Percentiles rank a stretch among this genome's conserved stretches.
phyloP scores from a whole-genome alignment of 2,888 invertebrate species.

The Epiblema foenella region DNA sequence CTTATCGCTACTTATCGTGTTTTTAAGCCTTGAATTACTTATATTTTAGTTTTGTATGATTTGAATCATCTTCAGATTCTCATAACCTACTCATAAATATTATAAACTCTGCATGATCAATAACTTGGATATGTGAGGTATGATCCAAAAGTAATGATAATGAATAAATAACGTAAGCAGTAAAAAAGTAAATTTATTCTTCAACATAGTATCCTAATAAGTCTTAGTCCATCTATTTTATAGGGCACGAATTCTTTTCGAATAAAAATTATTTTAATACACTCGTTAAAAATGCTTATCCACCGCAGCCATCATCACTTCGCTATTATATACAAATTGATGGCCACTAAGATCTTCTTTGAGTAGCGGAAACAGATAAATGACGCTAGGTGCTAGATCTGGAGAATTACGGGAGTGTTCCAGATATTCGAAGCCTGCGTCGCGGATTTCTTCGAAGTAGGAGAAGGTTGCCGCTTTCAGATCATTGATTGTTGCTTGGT shows the following conservation, averaged over 20 bases:
- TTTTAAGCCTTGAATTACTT: slow-evolving; percentile 22
- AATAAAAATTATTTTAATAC: too few species aligned
- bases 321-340: neutral
- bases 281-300: neutral
- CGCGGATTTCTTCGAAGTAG: neutral
- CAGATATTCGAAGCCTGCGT: slow-evolving; percentile 7
- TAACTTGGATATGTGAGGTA: too few species aligned
- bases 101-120: too few species aligned
- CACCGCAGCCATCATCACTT: neutral
- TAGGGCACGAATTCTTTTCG: too few species aligned
- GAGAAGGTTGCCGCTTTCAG: too few species aligned
- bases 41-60: neutral
- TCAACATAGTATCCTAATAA: too few species aligned
- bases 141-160: too few species aligned
- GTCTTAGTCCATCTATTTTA: too few species aligned
- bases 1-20: slow-evolving; percentile 14
- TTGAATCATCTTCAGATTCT: neutral
- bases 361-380: slow-evolving; percentile 1
- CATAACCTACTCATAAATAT: neutral
- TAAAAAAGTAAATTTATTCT: too few species aligned
- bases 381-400: slow-evolving; percentile 10
- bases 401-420: slow-evolving; percentile 2
- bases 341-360: slow-evolving; percentile 8
- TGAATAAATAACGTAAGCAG: too few species aligned
- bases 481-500: too few species aligned